These are phyloP conservation scores for Athene noctua DNA, from an alignment of 2,113 vertebrate species.

Conservation along the genomic window DNA sequence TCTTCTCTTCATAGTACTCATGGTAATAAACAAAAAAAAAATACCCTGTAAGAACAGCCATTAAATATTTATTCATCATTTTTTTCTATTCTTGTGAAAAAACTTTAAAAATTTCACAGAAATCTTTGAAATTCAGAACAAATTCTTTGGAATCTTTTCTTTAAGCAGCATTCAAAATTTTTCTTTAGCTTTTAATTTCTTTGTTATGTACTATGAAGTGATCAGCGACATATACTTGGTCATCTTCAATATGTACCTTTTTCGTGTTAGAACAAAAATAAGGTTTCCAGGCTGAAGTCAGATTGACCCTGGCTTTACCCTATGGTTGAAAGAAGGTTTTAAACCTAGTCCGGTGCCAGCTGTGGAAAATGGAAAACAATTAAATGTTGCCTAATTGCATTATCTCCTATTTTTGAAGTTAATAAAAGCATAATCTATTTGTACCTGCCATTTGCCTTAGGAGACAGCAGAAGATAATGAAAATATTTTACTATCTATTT, in stretches of 20 bases:
- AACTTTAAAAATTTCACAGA: not conserved
- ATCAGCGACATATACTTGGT: not conserved
- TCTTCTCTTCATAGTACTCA: not conserved
- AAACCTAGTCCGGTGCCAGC: constrained; percentile 6
- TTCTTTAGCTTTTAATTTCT: constrained; percentile 5
- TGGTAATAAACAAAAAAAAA: not conserved
- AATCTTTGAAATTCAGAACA: not conserved
- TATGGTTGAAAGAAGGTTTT: constrained; percentile 2
- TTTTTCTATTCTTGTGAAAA: not conserved
- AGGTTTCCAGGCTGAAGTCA: not conserved
- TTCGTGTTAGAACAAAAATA: not conserved
- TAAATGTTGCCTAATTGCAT: constrained; percentile 56
- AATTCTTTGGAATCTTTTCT: not conserved
- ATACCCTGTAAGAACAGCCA: not conserved
- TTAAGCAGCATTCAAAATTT: not conserved
- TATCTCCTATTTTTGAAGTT: constrained; percentile 74
- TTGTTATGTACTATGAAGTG: not conserved
- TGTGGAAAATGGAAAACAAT: constrained; percentile 47
- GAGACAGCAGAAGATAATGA: constrained; percentile 79
- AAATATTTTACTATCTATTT: constrained; percentile 86
- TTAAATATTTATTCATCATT: not conserved
- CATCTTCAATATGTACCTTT: not conserved
- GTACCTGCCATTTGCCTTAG: constrained; percentile 82
- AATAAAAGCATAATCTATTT: constrained; percentile 82
- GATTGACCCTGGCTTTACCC: not conserved